Conservation (phyloP, 2,888 invertebrate genomes). For the Gortyna flavago region DNA sequence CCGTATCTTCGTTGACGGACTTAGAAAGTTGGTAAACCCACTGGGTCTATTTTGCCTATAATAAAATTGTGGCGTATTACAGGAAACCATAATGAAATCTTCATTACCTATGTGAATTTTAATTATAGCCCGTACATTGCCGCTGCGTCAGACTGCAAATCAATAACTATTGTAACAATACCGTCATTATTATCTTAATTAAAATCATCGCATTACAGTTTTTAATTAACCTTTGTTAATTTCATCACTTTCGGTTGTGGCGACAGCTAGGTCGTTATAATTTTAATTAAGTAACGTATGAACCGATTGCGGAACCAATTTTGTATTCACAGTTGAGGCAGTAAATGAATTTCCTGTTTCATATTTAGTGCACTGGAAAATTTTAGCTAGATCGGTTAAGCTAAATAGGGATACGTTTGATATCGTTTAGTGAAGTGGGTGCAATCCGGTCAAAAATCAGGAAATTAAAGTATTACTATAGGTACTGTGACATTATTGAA, state of each 20-base stretch:
- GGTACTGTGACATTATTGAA: background rate
- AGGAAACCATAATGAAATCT: background rate
- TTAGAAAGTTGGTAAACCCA: background rate
- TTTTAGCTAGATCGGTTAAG: background rate
- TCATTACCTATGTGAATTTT: background rate
- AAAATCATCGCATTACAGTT: background rate
- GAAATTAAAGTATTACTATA: background rate
- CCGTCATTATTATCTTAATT: constrained; percentile 16
- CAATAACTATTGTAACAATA: constrained; percentile 3
- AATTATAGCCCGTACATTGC: background rate
- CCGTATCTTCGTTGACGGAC: background rate
- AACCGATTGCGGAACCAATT: background rate
- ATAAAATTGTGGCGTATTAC: background rate
- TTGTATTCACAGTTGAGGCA: background rate
- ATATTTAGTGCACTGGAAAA: background rate
- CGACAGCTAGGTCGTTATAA: constrained; percentile 5
- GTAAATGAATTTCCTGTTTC: background rate
- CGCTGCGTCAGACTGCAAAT: background rate
- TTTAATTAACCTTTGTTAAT: background rate
- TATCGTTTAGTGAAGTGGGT: background rate
- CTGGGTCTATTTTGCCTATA: background rate
- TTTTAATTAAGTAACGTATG: constrained; percentile 12
- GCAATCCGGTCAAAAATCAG: background rate
- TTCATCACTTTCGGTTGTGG: background rate
- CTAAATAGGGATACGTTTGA: background rate